Base-by-base conservation (phyloP, 2,888 invertebrate species). In the Pterobdella sp. region DNA sequence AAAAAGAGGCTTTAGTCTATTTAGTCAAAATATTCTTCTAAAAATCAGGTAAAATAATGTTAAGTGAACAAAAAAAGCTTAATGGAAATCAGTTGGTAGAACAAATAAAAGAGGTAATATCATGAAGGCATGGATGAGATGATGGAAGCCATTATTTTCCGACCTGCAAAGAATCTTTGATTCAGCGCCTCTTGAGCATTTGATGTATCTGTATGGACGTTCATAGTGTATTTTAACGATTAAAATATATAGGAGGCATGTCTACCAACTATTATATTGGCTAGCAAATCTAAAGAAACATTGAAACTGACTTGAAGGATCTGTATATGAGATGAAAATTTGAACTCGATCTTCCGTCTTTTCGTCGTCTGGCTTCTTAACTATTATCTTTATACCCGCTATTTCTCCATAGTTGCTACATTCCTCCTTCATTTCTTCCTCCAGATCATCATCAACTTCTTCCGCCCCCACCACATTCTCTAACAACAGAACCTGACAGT, bases 361-460 rank as follows among this genome's bases (percentile, higher is more conserved):
- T n/a, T n/a, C n/a, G n/a, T n/a, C n/a, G n/a, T n/a, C n/a, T n/a
- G 42, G 18, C 10, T 42, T 18, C 42, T 42, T 42, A 18, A 7
- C 7, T 7, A 42, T 7, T 18, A 42, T 18, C 42, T 42, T 42
- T 22, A 56, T 22, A 26, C n/a, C n/a, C n/a, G 18, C 14, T 3
- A 56, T 22, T 3, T 14, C 4, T 4, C 60, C 60, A n/a, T 56
- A 22, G 10, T 56, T 56, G 60, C 14, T 18, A n/a, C 60, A 56
- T 26, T 56, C 60, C 60, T 56, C 60, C 60, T 26, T 56, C 60
- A 56, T n/a, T 26, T 56, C 60, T 26, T 56, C 60, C 60, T 56
- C 60, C 60, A 56, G 26, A 22, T 22, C 60, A 4, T 26, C 60
- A 4, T 56, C 60, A 22, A 22, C 60, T 26, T 56, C 60, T 3